Evolutionary conservation across 2,113 vertebrate species (phyloP).

Genomic region (Tachycineta bicolor): DNA sequence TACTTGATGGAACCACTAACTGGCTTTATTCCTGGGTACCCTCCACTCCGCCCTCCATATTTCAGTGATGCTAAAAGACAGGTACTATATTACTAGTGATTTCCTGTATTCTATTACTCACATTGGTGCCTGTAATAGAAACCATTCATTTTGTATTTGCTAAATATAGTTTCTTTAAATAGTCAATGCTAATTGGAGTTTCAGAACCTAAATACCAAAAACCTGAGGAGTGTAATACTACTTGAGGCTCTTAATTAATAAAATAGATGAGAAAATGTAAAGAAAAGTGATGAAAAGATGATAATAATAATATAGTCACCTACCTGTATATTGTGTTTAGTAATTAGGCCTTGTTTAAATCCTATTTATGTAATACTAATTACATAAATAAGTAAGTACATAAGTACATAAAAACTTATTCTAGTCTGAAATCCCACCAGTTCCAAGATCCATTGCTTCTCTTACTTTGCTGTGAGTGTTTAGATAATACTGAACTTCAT

Average conservation of each 20-base stretch:
- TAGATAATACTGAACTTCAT: background rate
- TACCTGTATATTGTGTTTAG: background rate
- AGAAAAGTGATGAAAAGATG: background rate
- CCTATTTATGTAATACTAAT: background rate
- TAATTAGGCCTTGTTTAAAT: background rate
- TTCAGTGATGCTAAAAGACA: background rate
- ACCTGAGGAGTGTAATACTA: background rate
- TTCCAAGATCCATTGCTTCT: background rate
- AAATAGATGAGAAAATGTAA: background rate
- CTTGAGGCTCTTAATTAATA: background rate
- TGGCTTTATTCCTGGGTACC: background rate
- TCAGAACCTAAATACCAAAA: background rate
- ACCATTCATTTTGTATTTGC: background rate
- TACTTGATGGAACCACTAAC: background rate
- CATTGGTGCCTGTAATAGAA: background rate
- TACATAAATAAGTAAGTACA: too few species aligned
- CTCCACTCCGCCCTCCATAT: background rate
- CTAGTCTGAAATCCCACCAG: background rate
- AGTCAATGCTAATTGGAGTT: fast-evolving
- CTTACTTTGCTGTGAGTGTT: background rate
- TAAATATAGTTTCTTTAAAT: background rate
- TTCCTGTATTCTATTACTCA: background rate
- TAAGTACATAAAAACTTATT: background rate
- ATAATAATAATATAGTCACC: background rate
- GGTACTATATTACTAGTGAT: background rate